These are phyloP conservation scores for Steinernema carpocapsae DNA, from an alignment of 2,888 invertebrate species.

Conservation along the genomic window DNA sequence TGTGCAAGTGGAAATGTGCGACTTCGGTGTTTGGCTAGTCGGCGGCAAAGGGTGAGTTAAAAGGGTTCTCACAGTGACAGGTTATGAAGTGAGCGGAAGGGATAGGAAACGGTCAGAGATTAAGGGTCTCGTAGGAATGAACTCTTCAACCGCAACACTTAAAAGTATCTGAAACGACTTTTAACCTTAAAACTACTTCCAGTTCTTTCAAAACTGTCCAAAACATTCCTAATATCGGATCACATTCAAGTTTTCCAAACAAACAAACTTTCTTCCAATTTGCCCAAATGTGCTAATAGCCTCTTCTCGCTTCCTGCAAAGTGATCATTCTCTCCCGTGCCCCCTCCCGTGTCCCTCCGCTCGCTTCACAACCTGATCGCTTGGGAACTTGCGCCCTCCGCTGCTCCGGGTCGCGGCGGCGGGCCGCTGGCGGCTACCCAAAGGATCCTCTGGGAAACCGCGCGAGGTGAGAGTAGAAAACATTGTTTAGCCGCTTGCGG, in stretches of 20 bases:
- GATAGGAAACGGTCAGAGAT: neutral
- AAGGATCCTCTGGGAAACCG: neutral
- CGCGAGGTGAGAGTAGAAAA: neutral
- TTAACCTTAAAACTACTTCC: neutral
- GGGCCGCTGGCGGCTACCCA: too few relatives aligned
- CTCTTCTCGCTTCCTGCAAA: too few relatives aligned
- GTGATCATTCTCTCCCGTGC: too few relatives aligned
- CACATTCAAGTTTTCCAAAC: too few relatives aligned
- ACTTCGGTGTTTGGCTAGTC: neutral
- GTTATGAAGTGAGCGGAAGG: slow-evolving; percentile 8
- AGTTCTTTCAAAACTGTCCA: too few relatives aligned
- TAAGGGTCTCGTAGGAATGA: too few relatives aligned
- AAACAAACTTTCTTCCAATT: too few relatives aligned
- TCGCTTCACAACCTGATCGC: neutral
- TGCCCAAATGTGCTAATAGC: too few relatives aligned
- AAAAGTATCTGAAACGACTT: neutral
- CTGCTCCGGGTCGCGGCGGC: neutral
- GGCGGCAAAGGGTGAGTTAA: neutral
- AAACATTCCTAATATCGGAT: too few relatives aligned
- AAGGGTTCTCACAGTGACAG: neutral
- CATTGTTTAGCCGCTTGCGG: slow-evolving; percentile 2
- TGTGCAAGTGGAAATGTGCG: neutral
- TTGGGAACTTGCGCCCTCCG: neutral
- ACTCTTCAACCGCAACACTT: too few relatives aligned
- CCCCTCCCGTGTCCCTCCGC: neutral